Percentiles rank a stretch among this genome's conserved stretches.
These are phyloP conservation scores for Aproaerema taeniolella DNA, from an alignment of 2,888 invertebrate genomes.

Conservation along the genomic window DNA sequence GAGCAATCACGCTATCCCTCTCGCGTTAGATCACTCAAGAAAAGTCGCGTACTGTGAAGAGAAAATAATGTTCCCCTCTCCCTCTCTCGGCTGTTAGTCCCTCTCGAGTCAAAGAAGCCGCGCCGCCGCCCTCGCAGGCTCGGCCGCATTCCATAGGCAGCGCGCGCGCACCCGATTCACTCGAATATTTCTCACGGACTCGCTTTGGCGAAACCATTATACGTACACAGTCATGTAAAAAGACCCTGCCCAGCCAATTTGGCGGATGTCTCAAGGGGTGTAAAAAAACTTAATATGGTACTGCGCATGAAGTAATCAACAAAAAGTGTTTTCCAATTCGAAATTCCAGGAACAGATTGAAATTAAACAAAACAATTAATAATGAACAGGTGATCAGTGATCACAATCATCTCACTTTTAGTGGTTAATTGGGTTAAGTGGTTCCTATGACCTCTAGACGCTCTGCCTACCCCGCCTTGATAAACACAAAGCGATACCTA, in stretches of 20 bases:
- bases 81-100: constrained; percentile 58
- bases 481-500: too few relatives aligned
- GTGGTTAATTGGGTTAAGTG: neutral
- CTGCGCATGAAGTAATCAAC: too few relatives aligned
- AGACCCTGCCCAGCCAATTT: constrained; percentile 35
- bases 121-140: constrained; percentile 68
- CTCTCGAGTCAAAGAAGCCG: constrained; percentile 71
- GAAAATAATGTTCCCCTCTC: constrained; percentile 60
- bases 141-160: constrained; percentile 64
- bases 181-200: constrained; percentile 75
- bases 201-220: constrained; percentile 69
- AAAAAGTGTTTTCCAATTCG: too few relatives aligned
- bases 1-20: too few relatives aligned
- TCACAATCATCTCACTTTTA: too few relatives aligned
- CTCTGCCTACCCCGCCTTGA: too few relatives aligned
- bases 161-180: constrained; percentile 58
- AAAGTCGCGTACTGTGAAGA: constrained; percentile 45
- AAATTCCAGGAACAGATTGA: too few relatives aligned
- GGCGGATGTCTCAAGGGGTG: constrained; percentile 29
- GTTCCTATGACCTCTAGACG: too few relatives aligned
- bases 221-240: constrained; percentile 36
- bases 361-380: too few relatives aligned
- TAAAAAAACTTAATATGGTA: constrained; percentile 26
- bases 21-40: too few relatives aligned
- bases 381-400: too few relatives aligned